Conservation (phyloP, 2,888 invertebrate genomes). For the Thymelicus acteon region DNA sequence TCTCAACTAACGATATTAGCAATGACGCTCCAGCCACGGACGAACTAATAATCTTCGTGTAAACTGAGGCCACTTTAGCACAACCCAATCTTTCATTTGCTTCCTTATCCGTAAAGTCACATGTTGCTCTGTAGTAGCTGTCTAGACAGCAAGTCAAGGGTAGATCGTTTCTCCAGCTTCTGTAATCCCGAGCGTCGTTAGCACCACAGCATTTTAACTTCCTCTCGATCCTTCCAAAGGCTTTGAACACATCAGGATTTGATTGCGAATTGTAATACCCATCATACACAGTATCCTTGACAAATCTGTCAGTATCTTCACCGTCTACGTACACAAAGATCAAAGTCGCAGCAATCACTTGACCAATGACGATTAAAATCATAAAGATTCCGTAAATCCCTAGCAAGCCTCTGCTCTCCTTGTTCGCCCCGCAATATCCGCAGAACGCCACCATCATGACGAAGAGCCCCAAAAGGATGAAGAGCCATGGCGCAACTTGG, state of each 20-base stretch:
- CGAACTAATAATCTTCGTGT: slow-evolving; percentile 78
- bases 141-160: slow-evolving; percentile 76
- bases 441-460: slow-evolving; percentile 75
- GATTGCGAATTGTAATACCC: slow-evolving; percentile 79
- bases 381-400: slow-evolving; percentile 73
- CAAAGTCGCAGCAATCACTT: slow-evolving; percentile 69
- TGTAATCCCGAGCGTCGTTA: slow-evolving; percentile 77
- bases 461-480: slow-evolving; percentile 71
- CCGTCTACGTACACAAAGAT: slow-evolving; percentile 80
- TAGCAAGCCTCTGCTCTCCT: slow-evolving; percentile 71
- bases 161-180: slow-evolving; percentile 76
- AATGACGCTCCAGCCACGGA: slow-evolving; percentile 75
- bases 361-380: slow-evolving; percentile 66
- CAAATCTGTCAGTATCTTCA: slow-evolving; percentile 75
- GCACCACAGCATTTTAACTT: slow-evolving; percentile 78
- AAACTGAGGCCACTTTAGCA: slow-evolving; percentile 80
- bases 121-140: slow-evolving; percentile 74
- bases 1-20: slow-evolving; percentile 69
- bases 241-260: slow-evolving; percentile 73
- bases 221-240: slow-evolving; percentile 74
- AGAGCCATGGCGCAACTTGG: slow-evolving; percentile 80
- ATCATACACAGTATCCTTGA: slow-evolving; percentile 80
- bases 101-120: slow-evolving; percentile 80
- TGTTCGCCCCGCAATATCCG: slow-evolving; percentile 74
- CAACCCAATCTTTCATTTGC: slow-evolving; percentile 78